Percentiles rank a stretch among this genome's conserved stretches.
Conservation (phyloP, 2,797 vertebrate species). For the Rhynchonycteris naso region DNA sequence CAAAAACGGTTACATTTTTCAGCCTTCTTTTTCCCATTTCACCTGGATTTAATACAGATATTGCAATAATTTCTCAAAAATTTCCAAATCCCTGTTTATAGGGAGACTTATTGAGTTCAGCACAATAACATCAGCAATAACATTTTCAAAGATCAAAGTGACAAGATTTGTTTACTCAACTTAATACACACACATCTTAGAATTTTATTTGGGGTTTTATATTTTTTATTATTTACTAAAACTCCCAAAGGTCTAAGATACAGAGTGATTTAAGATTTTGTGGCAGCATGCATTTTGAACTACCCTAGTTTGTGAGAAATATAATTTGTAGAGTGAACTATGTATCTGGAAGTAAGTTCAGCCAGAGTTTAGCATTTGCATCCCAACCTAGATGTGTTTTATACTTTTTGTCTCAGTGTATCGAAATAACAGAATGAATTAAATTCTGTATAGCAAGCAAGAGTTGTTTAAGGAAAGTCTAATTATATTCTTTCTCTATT, state of each 20-base stretch:
- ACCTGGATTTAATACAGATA: background rate
- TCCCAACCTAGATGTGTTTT: background rate
- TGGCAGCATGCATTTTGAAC: slow-evolving; percentile 26
- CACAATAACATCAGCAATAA: background rate
- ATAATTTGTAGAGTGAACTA: slow-evolving; percentile 39
- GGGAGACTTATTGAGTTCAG: background rate
- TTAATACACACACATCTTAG: background rate
- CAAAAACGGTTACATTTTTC: background rate
- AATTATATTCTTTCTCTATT: background rate
- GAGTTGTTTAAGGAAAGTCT: background rate
- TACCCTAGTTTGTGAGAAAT: background rate
- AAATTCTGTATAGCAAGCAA: background rate
- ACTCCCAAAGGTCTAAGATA: background rate
- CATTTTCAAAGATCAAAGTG: slow-evolving; percentile 37
- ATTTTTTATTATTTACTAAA: slow-evolving; percentile 40
- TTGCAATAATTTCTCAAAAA: slow-evolving; percentile 17
- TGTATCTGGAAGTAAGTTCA: background rate
- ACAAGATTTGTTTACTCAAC: background rate
- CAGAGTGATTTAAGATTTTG: background rate
- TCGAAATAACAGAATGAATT: background rate
- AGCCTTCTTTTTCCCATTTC: background rate
- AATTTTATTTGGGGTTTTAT: slow-evolving; percentile 1
- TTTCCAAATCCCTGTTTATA: background rate
- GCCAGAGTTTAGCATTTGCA: background rate
- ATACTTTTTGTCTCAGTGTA: background rate